A percentile compares a stretch with the other conserved stretches of the same genome.
phyloP scores from a whole-genome alignment of 2,113 vertebrate genomes.

The Stercorarius parasiticus region DNA sequence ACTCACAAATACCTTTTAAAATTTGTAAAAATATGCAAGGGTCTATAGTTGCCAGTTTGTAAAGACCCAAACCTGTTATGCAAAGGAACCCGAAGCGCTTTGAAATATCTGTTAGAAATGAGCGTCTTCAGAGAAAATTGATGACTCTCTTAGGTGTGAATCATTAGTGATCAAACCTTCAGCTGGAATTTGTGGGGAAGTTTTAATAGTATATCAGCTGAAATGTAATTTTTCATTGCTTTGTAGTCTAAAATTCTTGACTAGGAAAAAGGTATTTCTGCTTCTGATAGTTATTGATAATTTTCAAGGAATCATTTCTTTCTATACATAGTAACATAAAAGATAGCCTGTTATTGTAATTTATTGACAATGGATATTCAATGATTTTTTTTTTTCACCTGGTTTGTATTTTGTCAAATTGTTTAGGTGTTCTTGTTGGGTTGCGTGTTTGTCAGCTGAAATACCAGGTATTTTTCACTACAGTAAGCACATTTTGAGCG shows the following conservation, averaged over 20 bases:
- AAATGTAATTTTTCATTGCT: not conserved
- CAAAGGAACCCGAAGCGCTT: not conserved
- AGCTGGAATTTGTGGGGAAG: not conserved
- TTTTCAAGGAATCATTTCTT: not conserved
- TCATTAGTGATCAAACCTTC: not conserved
- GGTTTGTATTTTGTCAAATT: constrained; percentile 28
- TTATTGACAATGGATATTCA: not conserved
- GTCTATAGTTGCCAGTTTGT: not conserved
- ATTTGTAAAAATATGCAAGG: not conserved
- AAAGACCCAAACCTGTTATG: not conserved
- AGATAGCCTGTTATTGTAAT: not conserved
- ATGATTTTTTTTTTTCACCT: not conserved
- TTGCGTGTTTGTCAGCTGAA: constrained; percentile 42
- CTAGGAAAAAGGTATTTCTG: not conserved
- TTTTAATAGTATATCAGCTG: not conserved
- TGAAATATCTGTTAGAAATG: not conserved
- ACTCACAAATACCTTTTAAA: not conserved
- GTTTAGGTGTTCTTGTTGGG: constrained; percentile 45
- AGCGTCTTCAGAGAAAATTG: not conserved
- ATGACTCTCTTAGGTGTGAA: not conserved
- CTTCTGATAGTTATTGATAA: not conserved
- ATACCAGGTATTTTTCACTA: not conserved
- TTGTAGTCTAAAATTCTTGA: not conserved
- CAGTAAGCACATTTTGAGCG: not conserved
- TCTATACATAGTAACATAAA: not conserved